Base-by-base conservation (phyloP, 2,888 invertebrate genomes). In the Euzophera pinguis region DNA sequence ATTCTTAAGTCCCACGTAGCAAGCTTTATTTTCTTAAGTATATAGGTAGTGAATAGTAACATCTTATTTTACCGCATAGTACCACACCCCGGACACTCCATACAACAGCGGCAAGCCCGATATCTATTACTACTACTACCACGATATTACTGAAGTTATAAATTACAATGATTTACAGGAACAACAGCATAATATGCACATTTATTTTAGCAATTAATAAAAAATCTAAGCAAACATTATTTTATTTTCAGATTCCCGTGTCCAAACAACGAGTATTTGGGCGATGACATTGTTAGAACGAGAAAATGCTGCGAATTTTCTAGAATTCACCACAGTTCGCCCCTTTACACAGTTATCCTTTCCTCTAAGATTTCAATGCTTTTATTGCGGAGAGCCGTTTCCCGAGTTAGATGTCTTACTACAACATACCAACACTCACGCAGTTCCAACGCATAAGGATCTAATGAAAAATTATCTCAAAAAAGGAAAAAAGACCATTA, bases 321-420 rank as follows among this genome's bases (percentile, higher is more conserved):
- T 71, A 39, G 59, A 64, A 53, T 51, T 56, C 42, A 68, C 71
- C 0, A 65, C 67, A 1, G 58, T 66, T 3, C 58, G 53, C 3
- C 71, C 69, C 0, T 71, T 71, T 45, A 63, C 62, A 0, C 65
- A 65, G 53, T 59, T 64, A 45, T 57, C 61, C 0, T 68, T 64
- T 47, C 62, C 65, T 5, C 59, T 63, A 27, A 59, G 62, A 16
- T 68, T 60, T 50, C 68, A 65, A 55, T 71, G 68, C 49, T 67
- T 71, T 47, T 69, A 59, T 55, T 71, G 71, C 39, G 53, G 61
- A 1, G 58, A 67, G 43, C 57, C 59, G 4, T 55, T 53, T 29
- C 57, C 62, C 0, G 66, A 66, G 45, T 53, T 67, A 14, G 50
- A 53, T 27, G 47, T 45, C 0, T 47, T 59, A 5, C 27, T 59